Base-by-base conservation (phyloP, 92 coral and sea anemone species). In the Meandrina meandrites region DNA sequence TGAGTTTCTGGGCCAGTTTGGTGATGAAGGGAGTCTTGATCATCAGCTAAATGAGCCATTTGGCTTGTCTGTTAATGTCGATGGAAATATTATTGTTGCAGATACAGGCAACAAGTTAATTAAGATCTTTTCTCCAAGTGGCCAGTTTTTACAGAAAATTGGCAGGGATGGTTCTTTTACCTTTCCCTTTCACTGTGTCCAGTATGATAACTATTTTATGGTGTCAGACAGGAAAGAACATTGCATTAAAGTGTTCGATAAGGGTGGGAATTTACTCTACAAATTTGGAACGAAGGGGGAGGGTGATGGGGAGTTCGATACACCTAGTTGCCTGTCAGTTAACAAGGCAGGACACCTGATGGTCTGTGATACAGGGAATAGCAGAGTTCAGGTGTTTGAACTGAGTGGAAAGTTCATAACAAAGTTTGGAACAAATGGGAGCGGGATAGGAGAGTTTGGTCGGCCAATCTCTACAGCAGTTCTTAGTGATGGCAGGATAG, bases 61-160 rank as follows among this genome's bases (percentile, higher is more conserved):
- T 31, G 86, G 79, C 19, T 31, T 83, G 45, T 83, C 86, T 19
- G n/a, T 53, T 19, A 27, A 54, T 54, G 0, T 12, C 36, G 70
- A 83, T 8, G 86, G 86, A 13, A 74, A 83, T 47, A 22, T 83
- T 72, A 83, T 83, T 32, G 86, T 83, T 36, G 34, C 69, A n/a
- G 86, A 71, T 60, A 0, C 12, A n/a, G 2, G 5, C 28, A 72
- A 83, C 66, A 83, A 83, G 22, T 32, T 7, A 42, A 54, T 83
- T 10, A 70, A 70, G 79, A 51, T 83, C 21, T 83, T 83, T 74
- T 70, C 79, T 22, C 53, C 15, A 0, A 1, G 14, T 2, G 78
- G 86, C 13, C 68, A 34, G 8, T 54, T 83, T 21, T 14, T 71
- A 77, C 79, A 9, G 11, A 71, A 32, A 32, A 19, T 71, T 60